Percentiles rank a stretch among this genome's conserved stretches.
Evolutionary conservation across 2,113 vertebrate genomes (phyloP).

Genomic region (Raphicerus campestris): DNA sequence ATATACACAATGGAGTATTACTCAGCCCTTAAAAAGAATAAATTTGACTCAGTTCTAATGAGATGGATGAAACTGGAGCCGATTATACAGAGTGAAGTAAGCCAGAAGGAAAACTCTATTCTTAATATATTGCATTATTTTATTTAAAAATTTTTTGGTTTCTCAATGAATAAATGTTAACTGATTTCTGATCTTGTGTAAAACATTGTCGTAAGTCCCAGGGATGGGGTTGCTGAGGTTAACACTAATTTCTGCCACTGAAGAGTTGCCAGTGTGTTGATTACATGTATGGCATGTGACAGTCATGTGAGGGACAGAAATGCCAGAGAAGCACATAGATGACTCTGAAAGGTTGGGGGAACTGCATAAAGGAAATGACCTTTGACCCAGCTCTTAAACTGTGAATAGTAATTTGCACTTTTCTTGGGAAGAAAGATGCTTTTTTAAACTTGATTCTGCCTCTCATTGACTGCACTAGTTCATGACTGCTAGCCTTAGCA

Average conservation of each 20-base stretch:
- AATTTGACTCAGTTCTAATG: too few species aligned
- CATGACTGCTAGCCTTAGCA: background rate
- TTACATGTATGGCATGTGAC: background rate
- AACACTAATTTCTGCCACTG: background rate
- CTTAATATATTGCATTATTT: background rate
- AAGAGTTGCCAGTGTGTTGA: background rate
- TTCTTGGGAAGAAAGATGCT: background rate
- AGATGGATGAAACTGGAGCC: too few species aligned
- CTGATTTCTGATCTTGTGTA: conserved; percentile 21
- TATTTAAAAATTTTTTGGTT: background rate
- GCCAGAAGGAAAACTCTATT: background rate
- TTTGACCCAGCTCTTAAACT: background rate
- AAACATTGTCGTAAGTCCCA: background rate
- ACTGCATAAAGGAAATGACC: background rate
- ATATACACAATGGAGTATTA: too few species aligned
- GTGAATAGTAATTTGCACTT: background rate
- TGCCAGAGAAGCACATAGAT: background rate
- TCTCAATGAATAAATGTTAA: background rate
- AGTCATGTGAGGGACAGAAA: background rate
- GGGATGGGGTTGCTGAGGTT: background rate
- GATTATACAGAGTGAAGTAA: too few species aligned
- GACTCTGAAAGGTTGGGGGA: background rate
- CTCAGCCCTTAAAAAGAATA: too few species aligned
- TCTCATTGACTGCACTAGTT: background rate
- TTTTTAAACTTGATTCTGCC: background rate